Base-by-base conservation (phyloP, 2,888 invertebrate species). In the Drosophila pseudotalamancana region DNA sequence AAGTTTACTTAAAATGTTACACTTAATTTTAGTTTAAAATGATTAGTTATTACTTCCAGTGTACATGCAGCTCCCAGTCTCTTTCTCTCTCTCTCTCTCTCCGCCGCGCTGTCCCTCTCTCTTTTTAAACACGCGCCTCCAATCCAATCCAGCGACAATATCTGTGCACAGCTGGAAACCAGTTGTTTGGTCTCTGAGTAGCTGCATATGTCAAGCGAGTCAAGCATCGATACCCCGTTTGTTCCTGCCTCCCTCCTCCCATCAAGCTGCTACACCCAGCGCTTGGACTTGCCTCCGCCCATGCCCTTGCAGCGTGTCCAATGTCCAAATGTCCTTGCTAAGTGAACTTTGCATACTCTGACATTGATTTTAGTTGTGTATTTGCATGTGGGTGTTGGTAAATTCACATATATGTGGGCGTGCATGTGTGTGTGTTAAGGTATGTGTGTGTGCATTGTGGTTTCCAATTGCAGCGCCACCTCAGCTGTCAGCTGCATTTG, bases 101-200 rank as follows among this genome's bases (percentile, higher is more conserved):
- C 23, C 14, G 16, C 27, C 16, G 6, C 25, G 21, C 23, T 40
- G 8, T 8, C 23, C 4, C 16, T 25, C 35, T 19, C 31, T 12
- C n/a, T 31, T 12, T 23, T 8, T 12, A 8, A 35, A n/a, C 27
- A n/a, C 27, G 42, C 45, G 31, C 31, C 25, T 18, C 12, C 25
- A 9, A 9, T 6, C 27, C 21, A 35, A 29, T 14, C 34, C 34
- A 46, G 57, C 21, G 46, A 62, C 53, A 56, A 46, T 54, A 53
- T 61, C 54, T 43, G 63, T 18, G 45, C 71, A 66, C 87, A 80
- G 80, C 80, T 84, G 85, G 87, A 87, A 84, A 73, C 87, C 87
- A 84, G 75, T 87, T 66, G 63, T 48, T 62, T 35, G 46, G 27
- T 39, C 12, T 50, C 27, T 40, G 65, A 48, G 27, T 66, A 51